Conservation (phyloP, 1,140 invertebrate species). For the Kradibia gibbosae region DNA sequence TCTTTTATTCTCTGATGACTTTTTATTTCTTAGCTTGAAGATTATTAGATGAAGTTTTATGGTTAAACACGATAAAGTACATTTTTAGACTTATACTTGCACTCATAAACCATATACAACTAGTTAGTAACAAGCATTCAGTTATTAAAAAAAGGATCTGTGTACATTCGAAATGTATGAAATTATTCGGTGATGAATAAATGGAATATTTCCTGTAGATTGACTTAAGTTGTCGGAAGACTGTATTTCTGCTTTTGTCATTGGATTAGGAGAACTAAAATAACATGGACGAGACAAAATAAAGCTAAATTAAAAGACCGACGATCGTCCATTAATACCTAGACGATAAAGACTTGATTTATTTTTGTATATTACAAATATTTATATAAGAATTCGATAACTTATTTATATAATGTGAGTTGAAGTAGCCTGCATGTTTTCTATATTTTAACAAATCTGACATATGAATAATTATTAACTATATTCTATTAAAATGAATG, state of each 20-base stretch:
- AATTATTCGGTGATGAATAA: conserved; percentile 30
- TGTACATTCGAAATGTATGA: no score
- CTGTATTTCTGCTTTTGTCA: conserved; percentile 21
- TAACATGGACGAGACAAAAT: conserved; percentile 20
- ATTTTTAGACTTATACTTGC: not conserved
- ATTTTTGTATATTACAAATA: no score
- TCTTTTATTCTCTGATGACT: conserved; percentile 1
- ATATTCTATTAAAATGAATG: no score
- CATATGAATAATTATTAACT: no score
- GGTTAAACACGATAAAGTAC: not conserved
- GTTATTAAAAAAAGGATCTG: no score
- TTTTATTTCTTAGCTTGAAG: not conserved
- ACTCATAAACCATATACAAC: not conserved
- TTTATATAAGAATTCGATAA: no score
- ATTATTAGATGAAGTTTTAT: not conserved
- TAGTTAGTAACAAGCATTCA: not conserved
- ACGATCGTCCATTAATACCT: conserved; percentile 55
- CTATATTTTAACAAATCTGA: no score
- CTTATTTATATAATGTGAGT: no score
- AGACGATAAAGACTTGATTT: conserved; percentile 56
- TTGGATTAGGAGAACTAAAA: conserved; percentile 10
- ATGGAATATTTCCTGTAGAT: conserved; percentile 8
- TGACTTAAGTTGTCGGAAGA: not conserved
- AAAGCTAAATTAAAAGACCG: conserved; percentile 56
- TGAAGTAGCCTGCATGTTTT: no score